Conservation (phyloP, 2,797 vertebrate genomes). For the Falco berigora region DNA sequence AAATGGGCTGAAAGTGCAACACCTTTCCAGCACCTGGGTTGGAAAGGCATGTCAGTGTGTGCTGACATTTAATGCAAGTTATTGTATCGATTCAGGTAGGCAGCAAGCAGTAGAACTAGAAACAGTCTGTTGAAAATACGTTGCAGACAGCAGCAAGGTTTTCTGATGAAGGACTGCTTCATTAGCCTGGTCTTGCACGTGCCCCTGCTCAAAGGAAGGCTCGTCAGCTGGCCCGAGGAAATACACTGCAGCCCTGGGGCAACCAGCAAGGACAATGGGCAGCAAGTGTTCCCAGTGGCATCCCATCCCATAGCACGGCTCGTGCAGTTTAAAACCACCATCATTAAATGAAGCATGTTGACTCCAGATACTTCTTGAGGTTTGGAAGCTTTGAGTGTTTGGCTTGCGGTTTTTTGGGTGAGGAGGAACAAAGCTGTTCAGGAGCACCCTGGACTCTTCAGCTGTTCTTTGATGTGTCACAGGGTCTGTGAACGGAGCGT, state of each 20-base stretch:
- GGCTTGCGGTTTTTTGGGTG: not conserved
- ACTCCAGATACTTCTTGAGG: not conserved
- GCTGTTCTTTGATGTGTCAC: rapidly evolving
- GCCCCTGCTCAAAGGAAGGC: not conserved
- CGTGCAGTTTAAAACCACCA: rapidly evolving
- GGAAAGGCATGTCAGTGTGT: not conserved
- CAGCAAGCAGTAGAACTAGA: not conserved
- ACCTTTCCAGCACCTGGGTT: not conserved
- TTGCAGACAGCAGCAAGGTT: not conserved
- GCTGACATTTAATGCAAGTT: not conserved
- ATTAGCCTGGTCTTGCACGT: not conserved
- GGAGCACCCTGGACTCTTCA: not conserved
- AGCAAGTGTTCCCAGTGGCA: not conserved
- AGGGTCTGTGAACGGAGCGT: rapidly evolving
- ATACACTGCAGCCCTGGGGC: not conserved
- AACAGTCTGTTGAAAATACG: not conserved
- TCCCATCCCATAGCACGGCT: not conserved
- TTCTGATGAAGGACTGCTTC: not conserved
- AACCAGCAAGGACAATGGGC: not conserved
- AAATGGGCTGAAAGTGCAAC: not conserved
- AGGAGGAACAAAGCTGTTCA: not conserved
- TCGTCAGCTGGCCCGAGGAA: not conserved
- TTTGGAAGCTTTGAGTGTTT: not conserved
- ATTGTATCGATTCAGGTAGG: not conserved
- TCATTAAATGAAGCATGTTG: not conserved